Evolutionary conservation across 2,797 vertebrate genomes (phyloP), one percentile per base, ranked within the genome.

Genomic region (Thamnophis elegans): DNA sequence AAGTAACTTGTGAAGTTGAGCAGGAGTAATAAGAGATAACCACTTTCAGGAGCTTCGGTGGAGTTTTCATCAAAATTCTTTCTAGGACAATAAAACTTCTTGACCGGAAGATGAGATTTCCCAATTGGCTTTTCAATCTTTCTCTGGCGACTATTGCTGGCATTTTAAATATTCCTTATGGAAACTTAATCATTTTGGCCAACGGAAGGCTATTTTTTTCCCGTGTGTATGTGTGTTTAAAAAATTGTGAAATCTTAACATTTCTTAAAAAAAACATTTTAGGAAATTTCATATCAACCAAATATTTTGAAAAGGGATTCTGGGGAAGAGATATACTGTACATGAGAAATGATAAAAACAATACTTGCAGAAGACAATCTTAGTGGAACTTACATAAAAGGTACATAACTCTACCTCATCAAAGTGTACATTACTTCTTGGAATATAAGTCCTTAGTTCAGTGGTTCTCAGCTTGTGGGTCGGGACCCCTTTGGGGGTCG

Each of bases 1-100:
- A 90, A 68, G 58, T 78, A 13, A 59, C 91, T 93, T 51, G 91
- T 36, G 93, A 95, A 96, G 94, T 95, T 93, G 90, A 54, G 36
- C 9, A 32, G 90, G 85, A 93, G 65, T 88, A 92, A 94, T 82
- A 94, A 94, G 4, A 85, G 26, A 22, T n/a, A 51, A 16, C 11
- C 60, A 7, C 7, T 22, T 89, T 32, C 36, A 85, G 93, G 89
- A 60, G 91, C n/a, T 53, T 59, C 12, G 85, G 85, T 32, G 89
- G 60, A 68, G 90, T 85, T 51, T 42, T 13, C 88, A 11, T 85
- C 25, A 1, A 85, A 42, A 51, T 56, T 22, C 18, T 58, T 78
- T 28, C 3, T 28, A 82, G 32, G 85, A 32, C 85, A 6, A 22
- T 47, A 82, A 82, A 25, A 82, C 42, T 25, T 82, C 36, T 82